These are phyloP conservation scores for Podargus strigoides DNA, from an alignment of 2,797 vertebrate species.

Conservation along the genomic window DNA sequence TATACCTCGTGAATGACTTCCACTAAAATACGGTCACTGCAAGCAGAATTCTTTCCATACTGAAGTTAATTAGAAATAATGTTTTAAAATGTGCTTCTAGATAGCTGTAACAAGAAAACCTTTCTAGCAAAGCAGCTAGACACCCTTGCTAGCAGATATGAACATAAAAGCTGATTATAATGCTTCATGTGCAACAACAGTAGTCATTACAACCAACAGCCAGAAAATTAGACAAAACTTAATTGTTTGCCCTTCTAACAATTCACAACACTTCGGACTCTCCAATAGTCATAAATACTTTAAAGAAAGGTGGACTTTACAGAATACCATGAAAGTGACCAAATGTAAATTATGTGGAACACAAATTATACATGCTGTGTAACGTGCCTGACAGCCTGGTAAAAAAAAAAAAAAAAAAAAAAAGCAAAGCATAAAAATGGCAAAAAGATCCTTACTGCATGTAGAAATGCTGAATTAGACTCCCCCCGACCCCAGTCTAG, in stretches of 20 bases:
- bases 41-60: neutral
- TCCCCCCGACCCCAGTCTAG: accelerated
- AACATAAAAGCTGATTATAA: neutral
- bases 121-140: neutral
- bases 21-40: neutral
- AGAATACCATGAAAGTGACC: neutral
- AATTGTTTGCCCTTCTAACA: neutral
- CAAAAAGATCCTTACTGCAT: neutral
- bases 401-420: too few species aligned
- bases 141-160: neutral
- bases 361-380: neutral
- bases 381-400: neutral
- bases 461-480: neutral
- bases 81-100: neutral
- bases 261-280: neutral
- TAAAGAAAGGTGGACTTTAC: neutral
- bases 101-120: neutral
- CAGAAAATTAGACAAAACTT: neutral
- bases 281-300: neutral
- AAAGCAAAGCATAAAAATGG: neutral
- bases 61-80: neutral
- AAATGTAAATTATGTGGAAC: neutral
- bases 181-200: neutral
- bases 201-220: neutral
- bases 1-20: neutral